These are phyloP conservation scores for Phodopus roborovskii DNA, from an alignment of 2,113 vertebrate species.

Conservation along the genomic window DNA sequence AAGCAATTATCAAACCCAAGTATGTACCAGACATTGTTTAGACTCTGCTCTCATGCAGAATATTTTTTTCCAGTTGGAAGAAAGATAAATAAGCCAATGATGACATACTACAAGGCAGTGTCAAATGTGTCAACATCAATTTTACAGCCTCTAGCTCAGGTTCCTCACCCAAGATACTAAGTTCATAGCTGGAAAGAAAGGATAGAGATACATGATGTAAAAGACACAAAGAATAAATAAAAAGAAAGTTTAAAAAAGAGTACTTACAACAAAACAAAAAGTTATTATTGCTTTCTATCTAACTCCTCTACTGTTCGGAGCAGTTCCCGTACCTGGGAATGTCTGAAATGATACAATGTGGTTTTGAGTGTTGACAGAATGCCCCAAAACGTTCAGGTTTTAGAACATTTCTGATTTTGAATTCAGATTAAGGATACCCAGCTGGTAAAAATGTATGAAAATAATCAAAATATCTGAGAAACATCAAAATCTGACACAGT, in stretches of 20 bases:
- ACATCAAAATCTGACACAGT: too few species aligned
- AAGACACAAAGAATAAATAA: too few species aligned
- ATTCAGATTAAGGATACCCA: not conserved
- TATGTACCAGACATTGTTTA: not conserved
- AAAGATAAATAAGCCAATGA: not conserved
- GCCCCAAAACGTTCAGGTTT: not conserved
- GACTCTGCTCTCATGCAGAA: not conserved
- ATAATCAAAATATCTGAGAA: not conserved
- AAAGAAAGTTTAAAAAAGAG: too few species aligned
- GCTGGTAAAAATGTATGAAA: not conserved
- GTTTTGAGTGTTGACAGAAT: not conserved
- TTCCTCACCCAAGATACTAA: not conserved
- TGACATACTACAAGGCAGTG: not conserved
- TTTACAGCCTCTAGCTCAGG: not conserved
- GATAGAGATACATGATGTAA: not conserved
- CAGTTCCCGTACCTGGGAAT: not conserved
- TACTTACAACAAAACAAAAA: too few species aligned
- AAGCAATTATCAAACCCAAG: not conserved
- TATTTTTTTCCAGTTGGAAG: not conserved
- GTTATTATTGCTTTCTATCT: not conserved
- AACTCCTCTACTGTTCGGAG: not conserved
- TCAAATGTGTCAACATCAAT: not conserved
- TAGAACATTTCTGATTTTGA: not conserved
- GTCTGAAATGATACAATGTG: not conserved
- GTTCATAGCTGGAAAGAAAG: not conserved